These are phyloP conservation scores for Epinephelus coioides DNA, from an alignment of 2,797 vertebrate species.

Conservation along the genomic window DNA sequence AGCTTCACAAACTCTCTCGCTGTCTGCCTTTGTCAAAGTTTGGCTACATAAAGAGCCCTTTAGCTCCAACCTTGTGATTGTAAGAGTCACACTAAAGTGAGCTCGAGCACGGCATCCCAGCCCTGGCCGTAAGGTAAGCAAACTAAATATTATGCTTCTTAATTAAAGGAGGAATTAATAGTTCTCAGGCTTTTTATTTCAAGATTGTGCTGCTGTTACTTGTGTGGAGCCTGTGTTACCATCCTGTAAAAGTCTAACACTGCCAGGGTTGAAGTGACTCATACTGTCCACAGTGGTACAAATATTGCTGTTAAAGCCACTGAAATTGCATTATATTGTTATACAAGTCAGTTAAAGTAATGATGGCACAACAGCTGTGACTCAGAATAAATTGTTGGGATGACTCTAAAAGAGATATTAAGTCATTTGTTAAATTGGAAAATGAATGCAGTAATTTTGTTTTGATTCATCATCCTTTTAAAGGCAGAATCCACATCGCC, in stretches of 20 bases:
- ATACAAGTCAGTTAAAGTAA: background rate
- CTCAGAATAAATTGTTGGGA: background rate
- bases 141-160: conserved; percentile 26
- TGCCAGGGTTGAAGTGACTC: conserved; percentile 1
- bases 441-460: conserved; percentile 2
- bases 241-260: background rate
- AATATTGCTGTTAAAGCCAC: conserved; percentile 14
- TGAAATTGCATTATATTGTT: background rate
- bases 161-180: background rate
- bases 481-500: background rate
- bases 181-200: background rate
- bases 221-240: background rate
- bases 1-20: conserved; percentile 79
- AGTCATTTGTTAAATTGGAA: background rate
- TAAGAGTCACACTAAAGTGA: conserved; percentile 51
- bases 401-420: background rate
- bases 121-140: conserved; percentile 68
- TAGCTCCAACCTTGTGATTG: conserved; percentile 31
- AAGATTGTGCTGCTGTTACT: conserved; percentile 5
- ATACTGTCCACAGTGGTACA: background rate
- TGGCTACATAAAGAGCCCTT: conserved; percentile 52
- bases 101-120: conserved; percentile 16
- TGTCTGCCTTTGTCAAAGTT: conserved; percentile 72
- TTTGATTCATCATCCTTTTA: conserved; percentile 7
- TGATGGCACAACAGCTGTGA: background rate